Evolutionary conservation across 2,797 vertebrate species (phyloP).

Genomic region (Clarias pachynema): DNA sequence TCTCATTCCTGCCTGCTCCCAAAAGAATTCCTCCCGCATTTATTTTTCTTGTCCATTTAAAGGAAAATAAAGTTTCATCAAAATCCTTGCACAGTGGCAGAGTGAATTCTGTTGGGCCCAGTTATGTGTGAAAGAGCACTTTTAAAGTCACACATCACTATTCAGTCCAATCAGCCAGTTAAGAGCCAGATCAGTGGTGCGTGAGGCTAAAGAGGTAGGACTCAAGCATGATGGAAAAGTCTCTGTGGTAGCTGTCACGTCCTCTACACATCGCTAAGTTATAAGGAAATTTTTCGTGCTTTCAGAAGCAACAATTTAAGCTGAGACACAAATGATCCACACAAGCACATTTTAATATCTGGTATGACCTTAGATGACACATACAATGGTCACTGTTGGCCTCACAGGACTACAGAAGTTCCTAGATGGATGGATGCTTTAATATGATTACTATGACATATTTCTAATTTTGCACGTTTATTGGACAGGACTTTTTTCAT

Average conservation of each 20-base stretch:
- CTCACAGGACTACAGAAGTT: too few relatives aligned
- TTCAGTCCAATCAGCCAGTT: slow-evolving; percentile 7
- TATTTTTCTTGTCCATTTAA: neutral
- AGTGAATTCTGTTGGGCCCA: neutral
- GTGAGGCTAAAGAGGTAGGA: neutral
- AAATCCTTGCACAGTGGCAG: slow-evolving; percentile 1
- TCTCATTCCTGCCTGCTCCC: neutral
- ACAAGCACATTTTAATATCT: neutral
- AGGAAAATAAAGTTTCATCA: neutral
- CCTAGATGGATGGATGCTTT: too few relatives aligned
- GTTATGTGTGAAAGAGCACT: neutral
- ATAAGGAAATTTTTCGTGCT: neutral
- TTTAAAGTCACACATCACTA: neutral
- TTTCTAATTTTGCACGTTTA: neutral
- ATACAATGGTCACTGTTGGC: too few relatives aligned
- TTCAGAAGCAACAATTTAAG: neutral
- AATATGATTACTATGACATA: neutral
- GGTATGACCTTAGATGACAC: neutral
- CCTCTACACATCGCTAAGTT: neutral
- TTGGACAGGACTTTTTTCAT: too few relatives aligned
- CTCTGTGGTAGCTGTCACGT: neutral
- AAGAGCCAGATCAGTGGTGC: neutral
- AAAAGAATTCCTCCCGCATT: neutral
- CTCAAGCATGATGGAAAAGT: neutral
- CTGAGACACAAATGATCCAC: neutral